Conservation (phyloP, 2,113 vertebrate species). For the Zeus faber region DNA sequence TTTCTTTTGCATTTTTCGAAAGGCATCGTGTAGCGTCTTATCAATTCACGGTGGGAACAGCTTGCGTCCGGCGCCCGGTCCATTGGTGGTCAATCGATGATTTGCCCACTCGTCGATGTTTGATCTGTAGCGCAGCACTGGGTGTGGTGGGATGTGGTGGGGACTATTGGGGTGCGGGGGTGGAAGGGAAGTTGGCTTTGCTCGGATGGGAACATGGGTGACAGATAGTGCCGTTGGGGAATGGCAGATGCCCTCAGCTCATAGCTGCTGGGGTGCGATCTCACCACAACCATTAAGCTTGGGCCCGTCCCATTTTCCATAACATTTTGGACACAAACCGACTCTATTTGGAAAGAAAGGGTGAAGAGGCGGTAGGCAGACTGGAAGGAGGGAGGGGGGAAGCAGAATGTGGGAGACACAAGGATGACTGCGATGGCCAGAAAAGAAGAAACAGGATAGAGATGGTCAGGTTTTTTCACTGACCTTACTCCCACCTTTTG, state of each 20-base stretch:
- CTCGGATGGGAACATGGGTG: slow-evolving; percentile 18
- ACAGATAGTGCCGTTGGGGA: slow-evolving; percentile 54
- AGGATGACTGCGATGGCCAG: not conserved
- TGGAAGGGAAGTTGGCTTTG: slow-evolving; percentile 14
- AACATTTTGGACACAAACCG: slow-evolving; percentile 10
- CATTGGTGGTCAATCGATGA: slow-evolving; percentile 23
- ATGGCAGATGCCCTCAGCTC: slow-evolving; percentile 46
- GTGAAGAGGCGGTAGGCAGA: slow-evolving; percentile 15
- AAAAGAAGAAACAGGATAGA: not conserved
- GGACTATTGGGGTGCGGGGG: not conserved
- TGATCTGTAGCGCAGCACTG: not conserved
- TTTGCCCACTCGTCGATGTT: slow-evolving; percentile 28
- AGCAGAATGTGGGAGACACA: not conserved
- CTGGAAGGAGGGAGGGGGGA: not conserved
- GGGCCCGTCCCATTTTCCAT: slow-evolving; percentile 22
- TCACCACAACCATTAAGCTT: slow-evolving; percentile 41
- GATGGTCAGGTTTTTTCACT: not conserved
- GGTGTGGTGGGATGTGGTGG: not conserved
- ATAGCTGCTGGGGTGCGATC: slow-evolving; percentile 62
- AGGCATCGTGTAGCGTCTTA: too few relatives aligned
- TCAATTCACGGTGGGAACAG: not conserved
- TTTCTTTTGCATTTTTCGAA: slow-evolving; percentile 48
- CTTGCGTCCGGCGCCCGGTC: slow-evolving; percentile 18
- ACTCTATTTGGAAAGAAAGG: slow-evolving; percentile 6
- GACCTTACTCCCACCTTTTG: not conserved